A percentile compares a stretch with the other conserved stretches of the same genome.
These are phyloP conservation scores for Talpa occidentalis DNA, from an alignment of 2,113 vertebrate genomes.

Conservation along the genomic window DNA sequence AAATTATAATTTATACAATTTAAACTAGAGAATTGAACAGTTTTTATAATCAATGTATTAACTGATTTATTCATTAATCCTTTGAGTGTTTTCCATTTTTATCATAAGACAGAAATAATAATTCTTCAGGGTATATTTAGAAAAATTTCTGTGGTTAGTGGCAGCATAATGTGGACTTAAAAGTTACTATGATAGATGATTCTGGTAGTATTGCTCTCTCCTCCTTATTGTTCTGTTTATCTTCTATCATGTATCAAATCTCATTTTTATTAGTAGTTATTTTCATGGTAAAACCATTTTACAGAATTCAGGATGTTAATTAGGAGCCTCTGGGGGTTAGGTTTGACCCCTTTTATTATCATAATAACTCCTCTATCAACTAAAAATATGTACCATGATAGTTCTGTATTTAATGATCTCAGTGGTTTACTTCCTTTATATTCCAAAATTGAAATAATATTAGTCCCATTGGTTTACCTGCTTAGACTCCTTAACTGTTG, in stretches of 20 bases:
- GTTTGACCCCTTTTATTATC: conserved; percentile 19
- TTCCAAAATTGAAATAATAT: conserved; percentile 16
- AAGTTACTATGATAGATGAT: not conserved
- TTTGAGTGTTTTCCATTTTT: conserved; percentile 35
- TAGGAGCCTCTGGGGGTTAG: not conserved
- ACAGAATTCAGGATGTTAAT: conserved; percentile 24
- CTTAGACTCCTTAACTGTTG: not conserved
- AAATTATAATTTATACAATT: conserved; percentile 34
- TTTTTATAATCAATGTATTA: conserved; percentile 21
- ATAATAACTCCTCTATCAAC: not conserved
- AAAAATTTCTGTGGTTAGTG: conserved; percentile 21
- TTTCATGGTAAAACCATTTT: conserved; percentile 21
- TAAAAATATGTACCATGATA: not conserved
- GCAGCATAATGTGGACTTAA: not conserved
- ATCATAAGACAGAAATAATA: not conserved
- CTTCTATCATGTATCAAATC: not conserved
- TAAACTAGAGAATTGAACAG: conserved; percentile 1
- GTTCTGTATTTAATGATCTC: conserved; percentile 24
- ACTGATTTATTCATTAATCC: conserved; percentile 19
- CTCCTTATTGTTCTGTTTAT: not conserved
- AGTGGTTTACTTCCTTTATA: not conserved
- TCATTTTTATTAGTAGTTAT: conserved; percentile 21
- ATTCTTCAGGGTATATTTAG: not conserved
- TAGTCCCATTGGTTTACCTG: not conserved
- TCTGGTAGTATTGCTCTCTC: not conserved